Evolutionary conservation across 2,113 vertebrate genomes (phyloP), one percentile per base, ranked within the genome.

Genomic region (Erythrolamprus reginae): DNA sequence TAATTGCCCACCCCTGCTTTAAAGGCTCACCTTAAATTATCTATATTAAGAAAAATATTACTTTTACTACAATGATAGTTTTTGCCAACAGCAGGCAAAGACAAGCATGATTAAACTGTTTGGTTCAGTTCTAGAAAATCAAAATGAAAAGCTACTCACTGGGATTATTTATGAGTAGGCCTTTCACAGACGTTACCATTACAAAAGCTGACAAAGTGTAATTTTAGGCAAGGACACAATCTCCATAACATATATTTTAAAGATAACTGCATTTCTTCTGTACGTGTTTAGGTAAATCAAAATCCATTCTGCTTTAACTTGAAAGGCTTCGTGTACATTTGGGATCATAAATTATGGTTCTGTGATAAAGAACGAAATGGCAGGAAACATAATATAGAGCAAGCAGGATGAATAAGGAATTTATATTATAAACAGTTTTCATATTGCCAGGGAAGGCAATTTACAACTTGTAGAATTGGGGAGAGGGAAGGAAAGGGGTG

Each of bases 201-300:
- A 92, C 91, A 94, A 91, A 52, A 95, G 93, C 94, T 95, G 91
- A 7, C 93, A 82, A 97, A 95, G 89, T 92, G 94, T 96, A 96
- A 91, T 95, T 38, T 24, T 52, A 53, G 51, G 47, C 82, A 28
- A 84, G 45, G 47, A 84, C 47, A 84, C 47, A 84, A 50, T 17
- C 47, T 48, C 82, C 21, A 33, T 33, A 65, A n/a, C 28, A 65
- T 65, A 65, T 65, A 42, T 42, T 77, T 77, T 77, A 77, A 42
- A 77, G 70, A 42, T 77, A 77, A 38, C 33, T 77, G 70, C 17
- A 77, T 77, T 77, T 77, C 70, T 38, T 38, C 33, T 77, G 33
- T 77, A 42, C 17, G 33, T 38, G 50, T 33, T 28, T 86, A 52
- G 85, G 19, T 86, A 53, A 86, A 28, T 10, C 17, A 86, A 55